Evolutionary conservation across 2,888 invertebrate species (phyloP).

Genomic region (Tillus elongatus): DNA sequence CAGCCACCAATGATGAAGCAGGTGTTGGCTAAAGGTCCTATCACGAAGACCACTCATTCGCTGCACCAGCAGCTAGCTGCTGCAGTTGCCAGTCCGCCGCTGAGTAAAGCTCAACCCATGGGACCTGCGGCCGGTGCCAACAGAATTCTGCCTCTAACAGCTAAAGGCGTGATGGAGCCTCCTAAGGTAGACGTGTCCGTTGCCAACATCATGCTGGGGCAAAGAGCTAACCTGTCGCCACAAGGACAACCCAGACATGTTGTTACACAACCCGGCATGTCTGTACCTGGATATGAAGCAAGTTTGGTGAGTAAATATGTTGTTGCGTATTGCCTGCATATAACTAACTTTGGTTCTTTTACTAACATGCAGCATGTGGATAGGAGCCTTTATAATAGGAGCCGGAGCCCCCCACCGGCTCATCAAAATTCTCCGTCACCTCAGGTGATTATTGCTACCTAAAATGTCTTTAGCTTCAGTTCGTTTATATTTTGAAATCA

Average conservation of each 20-base stretch:
- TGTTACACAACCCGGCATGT: slow-evolving; percentile 47
- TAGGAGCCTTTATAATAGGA: slow-evolving; percentile 35
- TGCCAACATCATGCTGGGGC: slow-evolving; percentile 48
- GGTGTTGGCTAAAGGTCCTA: slow-evolving; percentile 17
- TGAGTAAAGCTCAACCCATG: slow-evolving; percentile 21
- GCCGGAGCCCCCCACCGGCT: slow-evolving; percentile 75
- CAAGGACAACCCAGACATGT: slow-evolving; percentile 48
- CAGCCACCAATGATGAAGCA: slow-evolving; percentile 18
- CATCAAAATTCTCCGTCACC: slow-evolving; percentile 72
- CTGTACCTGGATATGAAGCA: slow-evolving; percentile 54
- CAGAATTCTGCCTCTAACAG: slow-evolving; percentile 37
- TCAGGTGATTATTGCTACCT: slow-evolving; percentile 54
- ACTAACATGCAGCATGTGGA: slow-evolving; percentile 51
- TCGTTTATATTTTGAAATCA: too few relatives aligned
- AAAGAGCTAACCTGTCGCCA: slow-evolving; percentile 39
- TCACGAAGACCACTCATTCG: slow-evolving; percentile 18
- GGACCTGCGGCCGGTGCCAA: slow-evolving; percentile 18
- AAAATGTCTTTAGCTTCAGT: too few relatives aligned
- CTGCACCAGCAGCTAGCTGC: slow-evolving; percentile 41
- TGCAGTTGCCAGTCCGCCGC: slow-evolving; percentile 44
- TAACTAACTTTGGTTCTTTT: slow-evolving; percentile 26
- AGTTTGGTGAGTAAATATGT: slow-evolving; percentile 58
- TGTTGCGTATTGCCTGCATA: slow-evolving; percentile 4
- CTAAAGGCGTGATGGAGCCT: slow-evolving; percentile 43
- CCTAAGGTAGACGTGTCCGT: slow-evolving; percentile 49